Evolutionary conservation across 2,113 vertebrate genomes (phyloP).

Genomic region (Tylochromis polylepis): DNA sequence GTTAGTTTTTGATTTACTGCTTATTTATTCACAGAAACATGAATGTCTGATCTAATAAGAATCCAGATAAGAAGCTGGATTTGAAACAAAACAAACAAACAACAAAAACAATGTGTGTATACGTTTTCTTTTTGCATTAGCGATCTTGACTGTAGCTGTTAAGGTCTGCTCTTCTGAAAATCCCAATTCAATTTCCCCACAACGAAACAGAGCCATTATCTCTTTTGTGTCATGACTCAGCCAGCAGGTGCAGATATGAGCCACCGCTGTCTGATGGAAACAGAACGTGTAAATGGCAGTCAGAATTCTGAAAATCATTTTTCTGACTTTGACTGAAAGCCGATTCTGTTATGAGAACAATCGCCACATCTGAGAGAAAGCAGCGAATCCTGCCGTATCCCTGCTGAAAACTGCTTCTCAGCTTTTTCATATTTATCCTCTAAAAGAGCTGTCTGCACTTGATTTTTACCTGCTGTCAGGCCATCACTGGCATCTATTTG

Average conservation of each 20-base stretch:
- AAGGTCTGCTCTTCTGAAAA: neutral
- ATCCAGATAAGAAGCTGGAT: neutral
- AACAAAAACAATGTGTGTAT: neutral
- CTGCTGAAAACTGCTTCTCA: conserved; percentile 27
- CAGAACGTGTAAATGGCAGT: conserved; percentile 37
- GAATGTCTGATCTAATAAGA: neutral
- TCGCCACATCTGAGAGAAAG: conserved; percentile 2
- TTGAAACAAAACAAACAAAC: neutral
- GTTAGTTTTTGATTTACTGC: neutral
- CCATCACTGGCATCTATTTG: conserved; percentile 24
- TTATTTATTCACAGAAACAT: neutral
- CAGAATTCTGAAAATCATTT: conserved; percentile 39
- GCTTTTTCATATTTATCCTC: conserved; percentile 46
- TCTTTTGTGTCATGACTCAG: conserved; percentile 10
- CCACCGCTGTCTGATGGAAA: conserved; percentile 17
- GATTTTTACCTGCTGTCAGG: conserved; percentile 49
- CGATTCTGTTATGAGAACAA: conserved; percentile 41
- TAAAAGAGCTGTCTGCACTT: conserved; percentile 25
- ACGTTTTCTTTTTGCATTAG: neutral
- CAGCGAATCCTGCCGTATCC: conserved; percentile 26
- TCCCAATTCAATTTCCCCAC: conserved; percentile 1
- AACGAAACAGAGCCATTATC: conserved; percentile 25
- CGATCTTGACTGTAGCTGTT: neutral
- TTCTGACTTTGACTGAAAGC: conserved; percentile 61
- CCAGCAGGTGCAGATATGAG: conserved; percentile 46